Evolutionary conservation across 2,113 vertebrate species (phyloP), one percentile per base, ranked within the genome.

Genomic region (Grantiella picta): DNA sequence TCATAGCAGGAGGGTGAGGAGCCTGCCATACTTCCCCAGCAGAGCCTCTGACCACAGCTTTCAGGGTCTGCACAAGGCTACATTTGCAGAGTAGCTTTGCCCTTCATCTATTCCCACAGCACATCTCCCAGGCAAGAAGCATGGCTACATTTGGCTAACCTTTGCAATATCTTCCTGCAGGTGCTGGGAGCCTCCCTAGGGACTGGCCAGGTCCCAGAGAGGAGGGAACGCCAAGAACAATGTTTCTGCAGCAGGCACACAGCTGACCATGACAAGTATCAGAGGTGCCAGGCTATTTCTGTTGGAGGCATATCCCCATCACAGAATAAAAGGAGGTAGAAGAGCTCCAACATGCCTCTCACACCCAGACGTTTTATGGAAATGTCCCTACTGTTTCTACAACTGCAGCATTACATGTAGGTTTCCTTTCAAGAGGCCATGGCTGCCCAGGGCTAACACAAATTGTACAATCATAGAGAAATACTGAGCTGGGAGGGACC

Each of bases 161-260:
- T 75, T 57, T 63, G 75, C 61, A 79, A 12, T 38, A 36, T 53
- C 52, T 22, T 71, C 53, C 47, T 4, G 10, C 15, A 18, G 69
- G 13, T 84, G 40, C 81, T 45, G 31, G 23, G 40, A 65, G 36
- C 20, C 33, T 89, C 84, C 40, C 59, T 33, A 16, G 0, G 3
- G 80, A 59, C 14, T 15, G 14, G 6, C 8, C 3, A 22, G 3
- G 15, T 38, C 54, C 2, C 1, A 78, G 59, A 33, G 52, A 47
- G 40, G 42, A 60, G 36, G 22, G 15, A 64, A 36, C 33, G 28
- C 11, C 27, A 54, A 25, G 9, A 38, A 21, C 2, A 3, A 24
- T 1, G 35, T 52, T 54, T 38, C 81, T 54, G 68, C 54, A 50
- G 29, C 2, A 1, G 2, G 0, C 17, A 9, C 12, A 1, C 3